A percentile compares a stretch with the other conserved stretches of the same genome.
Evolutionary conservation across 1,140 invertebrate genomes (phyloP).

Genomic region (Gyrodactylus bullatarudis): DNA sequence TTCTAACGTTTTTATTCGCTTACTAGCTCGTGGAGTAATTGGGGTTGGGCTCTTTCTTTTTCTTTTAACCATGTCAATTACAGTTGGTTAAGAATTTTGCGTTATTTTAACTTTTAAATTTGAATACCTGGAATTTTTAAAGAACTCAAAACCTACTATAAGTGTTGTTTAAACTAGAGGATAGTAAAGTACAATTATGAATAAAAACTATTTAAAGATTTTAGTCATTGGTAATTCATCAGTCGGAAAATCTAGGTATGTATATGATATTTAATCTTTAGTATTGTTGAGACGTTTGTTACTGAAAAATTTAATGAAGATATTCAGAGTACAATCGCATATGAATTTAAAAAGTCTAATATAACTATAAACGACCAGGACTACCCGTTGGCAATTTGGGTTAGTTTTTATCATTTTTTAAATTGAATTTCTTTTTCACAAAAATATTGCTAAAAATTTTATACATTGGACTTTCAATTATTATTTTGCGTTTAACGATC

Average conservation of each 20-base stretch:
- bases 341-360: not conserved
- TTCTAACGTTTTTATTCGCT: too few relatives aligned
- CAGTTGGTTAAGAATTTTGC: too few relatives aligned
- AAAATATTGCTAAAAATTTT: too few relatives aligned
- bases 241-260: not conserved
- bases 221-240: not conserved
- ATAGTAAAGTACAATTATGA: not conserved
- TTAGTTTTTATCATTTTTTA: not conserved
- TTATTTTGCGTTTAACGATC: too few relatives aligned
- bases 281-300: not conserved
- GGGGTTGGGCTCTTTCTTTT: too few relatives aligned
- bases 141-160: too few relatives aligned
- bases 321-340: not conserved
- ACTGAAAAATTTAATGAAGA: not conserved
- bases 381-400: not conserved
- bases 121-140: too few relatives aligned
- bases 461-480: too few relatives aligned
- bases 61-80: too few relatives aligned
- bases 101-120: too few relatives aligned
- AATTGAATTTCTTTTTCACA: not conserved
- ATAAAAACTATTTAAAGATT: not conserved
- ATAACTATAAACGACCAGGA: not conserved
- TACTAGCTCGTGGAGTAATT: too few relatives aligned
- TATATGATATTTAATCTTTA: not conserved
- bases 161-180: too few relatives aligned